phyloP scores from a whole-genome alignment of 2,888 invertebrate species.

The Altica lythri region DNA sequence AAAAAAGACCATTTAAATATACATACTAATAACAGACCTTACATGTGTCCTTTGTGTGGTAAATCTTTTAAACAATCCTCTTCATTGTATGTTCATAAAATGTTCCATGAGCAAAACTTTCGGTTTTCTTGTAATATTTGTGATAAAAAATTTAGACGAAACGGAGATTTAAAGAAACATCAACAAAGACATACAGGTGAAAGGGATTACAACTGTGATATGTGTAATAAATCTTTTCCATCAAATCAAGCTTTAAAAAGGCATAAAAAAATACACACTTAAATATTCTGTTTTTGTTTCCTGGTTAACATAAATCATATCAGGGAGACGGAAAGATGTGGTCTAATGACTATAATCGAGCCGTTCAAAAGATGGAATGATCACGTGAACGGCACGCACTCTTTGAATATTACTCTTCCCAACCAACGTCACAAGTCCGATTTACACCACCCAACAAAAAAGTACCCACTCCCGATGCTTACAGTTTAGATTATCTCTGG shows the following conservation, averaged over 20 bases:
- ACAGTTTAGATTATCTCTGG: too few species aligned
- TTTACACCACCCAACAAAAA: too few species aligned
- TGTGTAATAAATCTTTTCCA: conserved; percentile 61
- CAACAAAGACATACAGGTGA: conserved; percentile 60
- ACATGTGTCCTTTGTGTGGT: conserved; percentile 63
- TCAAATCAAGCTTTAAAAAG: conserved; percentile 54
- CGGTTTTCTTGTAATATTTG: conserved; percentile 60
- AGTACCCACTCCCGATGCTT: too few species aligned
- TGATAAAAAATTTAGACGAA: conserved; percentile 61
- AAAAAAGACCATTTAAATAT: conserved; percentile 60
- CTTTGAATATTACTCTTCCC: too few species aligned
- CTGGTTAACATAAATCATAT: too few species aligned
- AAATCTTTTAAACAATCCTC: conserved; percentile 61
- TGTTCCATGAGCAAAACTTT: conserved; percentile 42
- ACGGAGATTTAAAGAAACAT: conserved; percentile 62
- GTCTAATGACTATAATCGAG: too few species aligned
- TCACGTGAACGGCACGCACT: too few species aligned
- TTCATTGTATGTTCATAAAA: conserved; percentile 50
- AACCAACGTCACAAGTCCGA: too few species aligned
- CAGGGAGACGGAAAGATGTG: too few species aligned
- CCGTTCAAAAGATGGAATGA: too few species aligned
- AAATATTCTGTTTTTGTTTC: not conserved
- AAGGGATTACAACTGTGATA: conserved; percentile 59
- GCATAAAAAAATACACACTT: conserved; percentile 55
- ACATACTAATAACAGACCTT: conserved; percentile 58